Percentiles rank a stretch among this genome's conserved stretches.
Evolutionary conservation across 2,888 invertebrate genomes (phyloP).

Genomic region (Sphaerophoria taeniata): DNA sequence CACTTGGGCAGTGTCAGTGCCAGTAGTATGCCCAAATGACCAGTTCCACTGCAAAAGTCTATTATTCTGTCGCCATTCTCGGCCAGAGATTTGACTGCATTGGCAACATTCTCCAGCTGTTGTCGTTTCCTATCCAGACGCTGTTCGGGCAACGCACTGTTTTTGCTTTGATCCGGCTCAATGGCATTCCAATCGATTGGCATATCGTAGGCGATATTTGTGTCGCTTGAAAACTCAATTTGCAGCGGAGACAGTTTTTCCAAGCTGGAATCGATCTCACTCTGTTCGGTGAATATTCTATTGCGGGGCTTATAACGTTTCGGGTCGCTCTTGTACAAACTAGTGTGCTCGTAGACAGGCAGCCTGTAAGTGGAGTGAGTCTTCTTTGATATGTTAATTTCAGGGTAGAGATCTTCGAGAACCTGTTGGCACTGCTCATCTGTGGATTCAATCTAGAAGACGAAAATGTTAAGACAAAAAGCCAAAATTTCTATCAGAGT

Average conservation of each 20-base stretch:
- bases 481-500: not conserved
- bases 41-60: conserved; percentile 97
- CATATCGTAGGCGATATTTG: conserved; percentile 75
- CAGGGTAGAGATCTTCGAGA: conserved; percentile 76
- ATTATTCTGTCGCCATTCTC: conserved; percentile 89
- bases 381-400: conserved; percentile 62
- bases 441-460: conserved; percentile 78
- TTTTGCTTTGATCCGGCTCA: conserved; percentile 90
- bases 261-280: conserved; percentile 87
- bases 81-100: conserved; percentile 89
- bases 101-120: conserved; percentile 92
- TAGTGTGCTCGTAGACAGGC: conserved; percentile 79
- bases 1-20: conserved; percentile 92
- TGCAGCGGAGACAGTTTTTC: conserved; percentile 79
- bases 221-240: conserved; percentile 78
- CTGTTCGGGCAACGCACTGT: conserved; percentile 90
- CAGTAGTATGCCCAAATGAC: conserved; percentile 94
- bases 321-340: conserved; percentile 87
- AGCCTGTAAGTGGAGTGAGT: conserved; percentile 72
- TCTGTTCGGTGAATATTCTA: conserved; percentile 89
- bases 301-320: conserved; percentile 89
- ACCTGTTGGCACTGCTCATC: conserved; percentile 77
- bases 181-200: conserved; percentile 86
- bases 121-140: conserved; percentile 91
- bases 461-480: not conserved